Percentiles rank a stretch among this genome's conserved stretches.
Conservation (phyloP, 2,113 vertebrate species). For the Hyla sarda region DNA sequence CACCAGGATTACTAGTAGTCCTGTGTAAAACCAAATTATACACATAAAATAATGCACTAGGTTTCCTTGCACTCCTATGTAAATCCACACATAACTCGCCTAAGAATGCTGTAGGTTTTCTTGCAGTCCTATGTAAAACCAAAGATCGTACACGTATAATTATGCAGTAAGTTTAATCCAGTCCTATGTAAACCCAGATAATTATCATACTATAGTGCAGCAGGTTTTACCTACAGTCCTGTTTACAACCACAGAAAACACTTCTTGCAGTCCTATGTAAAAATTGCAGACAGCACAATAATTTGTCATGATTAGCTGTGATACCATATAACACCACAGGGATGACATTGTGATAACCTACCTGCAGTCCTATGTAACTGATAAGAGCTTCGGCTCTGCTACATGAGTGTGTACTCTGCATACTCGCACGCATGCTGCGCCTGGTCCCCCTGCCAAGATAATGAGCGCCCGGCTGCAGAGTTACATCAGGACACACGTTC, state of each 20-base stretch:
- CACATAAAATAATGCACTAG: not conserved
- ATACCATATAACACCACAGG: not conserved
- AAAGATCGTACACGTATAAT: not conserved
- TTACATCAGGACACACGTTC: slow-evolving; percentile 43
- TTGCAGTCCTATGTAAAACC: not conserved
- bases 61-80: not conserved
- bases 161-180: not conserved
- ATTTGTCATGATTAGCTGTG: not conserved
- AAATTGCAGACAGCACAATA: not conserved
- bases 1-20: not conserved
- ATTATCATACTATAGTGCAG: no score
- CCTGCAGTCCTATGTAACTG: not conserved
- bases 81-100: no score
- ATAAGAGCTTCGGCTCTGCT: not conserved
- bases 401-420: not conserved
- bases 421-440: not conserved
- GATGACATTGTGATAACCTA: not conserved
- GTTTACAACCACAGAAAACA: not conserved
- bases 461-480: slow-evolving; percentile 4
- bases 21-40: not conserved
- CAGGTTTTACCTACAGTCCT: not conserved
- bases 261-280: not conserved
- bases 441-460: slow-evolving; percentile 3
- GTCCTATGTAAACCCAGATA: not conserved
- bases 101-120: no score